Conservation (phyloP, 2,113 vertebrate species). For the cat (Felis catus) region F.catus_Fca126_mat1.0 CM031415.1:102127501-102128000, state of each 20-base stretch:
- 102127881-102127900: slow-evolving; percentile 37
- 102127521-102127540: not conserved
- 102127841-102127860: slow-evolving; percentile 36
- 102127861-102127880: slow-evolving; percentile 30
- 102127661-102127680: not conserved
- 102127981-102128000: not conserved
- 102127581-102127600: not conserved
- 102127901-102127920: slow-evolving; percentile 67
- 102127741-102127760: not conserved
- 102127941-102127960: slow-evolving; percentile 57
- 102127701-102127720: not conserved
- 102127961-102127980: slow-evolving; percentile 45
- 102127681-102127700: not conserved
- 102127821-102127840: not conserved
- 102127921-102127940: slow-evolving; percentile 61
- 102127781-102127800: not conserved
- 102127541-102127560: not conserved
- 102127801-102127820: slow-evolving; percentile 42
- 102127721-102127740: not conserved
- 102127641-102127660: not conserved
- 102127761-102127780: not conserved
- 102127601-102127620: not conserved
- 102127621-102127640: not conserved
- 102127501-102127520: not conserved
- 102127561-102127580: not conserved